Conservation (phyloP, 2,113 vertebrate genomes). For the Prionailurus bengalensis region DNA sequence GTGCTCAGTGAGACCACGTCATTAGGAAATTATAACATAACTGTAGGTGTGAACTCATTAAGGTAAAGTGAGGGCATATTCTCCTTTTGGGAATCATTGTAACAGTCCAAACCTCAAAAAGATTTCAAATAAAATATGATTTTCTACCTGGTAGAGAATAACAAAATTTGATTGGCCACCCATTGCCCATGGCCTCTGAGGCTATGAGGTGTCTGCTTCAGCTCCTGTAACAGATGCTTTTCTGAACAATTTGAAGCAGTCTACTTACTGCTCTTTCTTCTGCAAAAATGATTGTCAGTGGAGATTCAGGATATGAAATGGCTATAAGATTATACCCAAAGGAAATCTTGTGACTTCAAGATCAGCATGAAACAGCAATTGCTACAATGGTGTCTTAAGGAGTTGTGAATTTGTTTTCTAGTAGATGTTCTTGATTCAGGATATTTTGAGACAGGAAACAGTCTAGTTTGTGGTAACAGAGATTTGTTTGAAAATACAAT, state of each 20-base stretch:
- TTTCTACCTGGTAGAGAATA: constrained; percentile 55
- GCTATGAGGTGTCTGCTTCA: neutral
- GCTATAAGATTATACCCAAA: constrained; percentile 28
- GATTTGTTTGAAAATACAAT: neutral
- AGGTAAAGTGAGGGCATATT: neutral
- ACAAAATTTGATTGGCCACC: constrained; percentile 68
- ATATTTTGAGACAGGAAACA: constrained; percentile 16
- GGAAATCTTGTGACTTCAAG: constrained; percentile 25
- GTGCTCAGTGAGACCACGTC: neutral
- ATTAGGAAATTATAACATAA: neutral
- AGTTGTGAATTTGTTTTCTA: constrained; percentile 49
- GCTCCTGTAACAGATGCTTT: constrained; percentile 50
- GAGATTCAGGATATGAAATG: neutral
- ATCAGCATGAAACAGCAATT: neutral
- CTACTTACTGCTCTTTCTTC: neutral
- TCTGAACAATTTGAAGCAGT: neutral
- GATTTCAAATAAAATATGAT: constrained; percentile 50
- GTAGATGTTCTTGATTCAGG: neutral
- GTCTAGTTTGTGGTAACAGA: neutral
- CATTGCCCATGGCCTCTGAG: constrained; percentile 15
- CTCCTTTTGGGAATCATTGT: constrained; percentile 9
- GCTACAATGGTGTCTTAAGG: neutral
- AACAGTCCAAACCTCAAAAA: neutral
- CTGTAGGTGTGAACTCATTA: neutral
- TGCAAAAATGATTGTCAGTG: neutral